These are phyloP conservation scores for Uromys caudimaculatus DNA, from an alignment of 2,797 vertebrate genomes.

Conservation along the genomic window DNA sequence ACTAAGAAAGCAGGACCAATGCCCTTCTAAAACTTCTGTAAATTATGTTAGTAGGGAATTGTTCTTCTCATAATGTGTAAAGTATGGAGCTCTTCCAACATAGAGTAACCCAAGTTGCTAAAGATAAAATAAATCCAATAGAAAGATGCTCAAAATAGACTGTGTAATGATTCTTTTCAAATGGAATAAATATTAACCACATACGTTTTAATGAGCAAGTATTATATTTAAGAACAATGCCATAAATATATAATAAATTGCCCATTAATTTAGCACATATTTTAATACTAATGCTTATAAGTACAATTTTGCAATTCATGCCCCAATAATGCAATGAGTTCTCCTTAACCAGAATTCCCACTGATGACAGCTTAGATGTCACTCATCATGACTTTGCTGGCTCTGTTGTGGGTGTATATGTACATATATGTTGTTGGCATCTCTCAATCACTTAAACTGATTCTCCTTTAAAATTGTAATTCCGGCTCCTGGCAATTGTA, in stretches of 20 bases:
- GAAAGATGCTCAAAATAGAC: background rate
- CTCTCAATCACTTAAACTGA: background rate
- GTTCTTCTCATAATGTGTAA: background rate
- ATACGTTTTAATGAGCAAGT: slow-evolving; percentile 28
- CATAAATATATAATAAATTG: background rate
- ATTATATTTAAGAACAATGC: background rate
- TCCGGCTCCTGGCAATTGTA: background rate
- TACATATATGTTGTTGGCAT: background rate
- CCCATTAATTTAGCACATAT: background rate
- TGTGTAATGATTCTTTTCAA: background rate
- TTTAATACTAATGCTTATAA: background rate
- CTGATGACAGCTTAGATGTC: background rate
- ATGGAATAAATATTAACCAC: background rate
- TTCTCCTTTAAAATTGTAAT: background rate
- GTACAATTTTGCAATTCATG: background rate
- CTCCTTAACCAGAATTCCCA: background rate
- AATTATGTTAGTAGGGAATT: background rate
- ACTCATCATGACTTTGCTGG: background rate
- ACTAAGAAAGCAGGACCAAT: background rate
- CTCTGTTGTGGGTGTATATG: background rate
- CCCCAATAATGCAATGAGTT: background rate
- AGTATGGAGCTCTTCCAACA: background rate
- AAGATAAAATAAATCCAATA: slow-evolving; percentile 13
- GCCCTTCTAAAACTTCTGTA: background rate
- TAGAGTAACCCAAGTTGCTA: background rate